phyloP scores from a whole-genome alignment of 2,888 invertebrate genomes.

The Sisyra terminalis region DNA sequence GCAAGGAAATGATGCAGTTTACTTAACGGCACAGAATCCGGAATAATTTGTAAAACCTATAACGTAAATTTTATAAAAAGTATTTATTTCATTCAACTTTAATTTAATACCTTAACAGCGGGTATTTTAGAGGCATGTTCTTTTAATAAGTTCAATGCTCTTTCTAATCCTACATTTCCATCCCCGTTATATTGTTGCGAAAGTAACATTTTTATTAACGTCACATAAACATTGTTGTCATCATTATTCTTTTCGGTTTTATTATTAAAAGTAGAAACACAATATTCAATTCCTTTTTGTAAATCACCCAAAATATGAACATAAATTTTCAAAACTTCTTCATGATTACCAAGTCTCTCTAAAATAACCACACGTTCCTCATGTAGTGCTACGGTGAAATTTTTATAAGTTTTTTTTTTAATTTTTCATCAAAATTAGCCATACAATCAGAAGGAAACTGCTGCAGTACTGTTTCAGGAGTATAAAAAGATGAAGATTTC shows the following conservation, averaged over 20 bases:
- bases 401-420: background rate
- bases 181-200: slow-evolving; percentile 20
- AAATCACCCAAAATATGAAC: slow-evolving; percentile 76
- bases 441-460: slow-evolving; percentile 67
- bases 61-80: slow-evolving; percentile 12
- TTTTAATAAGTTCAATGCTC: slow-evolving; percentile 65
- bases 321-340: slow-evolving; percentile 85
- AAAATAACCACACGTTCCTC: slow-evolving; percentile 92
- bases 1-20: slow-evolving; percentile 65
- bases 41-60: slow-evolving; percentile 59
- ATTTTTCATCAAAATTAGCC: slow-evolving; percentile 7
- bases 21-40: slow-evolving; percentile 59
- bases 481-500: slow-evolving; percentile 63
- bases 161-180: slow-evolving; percentile 56
- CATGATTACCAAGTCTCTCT: slow-evolving; percentile 79
- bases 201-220: slow-evolving; percentile 23
- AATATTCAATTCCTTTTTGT: slow-evolving; percentile 69
- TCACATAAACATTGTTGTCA: slow-evolving; percentile 20
- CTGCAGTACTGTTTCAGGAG: slow-evolving; percentile 69
- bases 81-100: background rate
- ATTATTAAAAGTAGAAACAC: slow-evolving; percentile 34
- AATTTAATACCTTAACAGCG: slow-evolving; percentile 62
- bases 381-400: slow-evolving; percentile 38
- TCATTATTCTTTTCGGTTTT: slow-evolving; percentile 12
- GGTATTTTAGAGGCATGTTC: slow-evolving; percentile 73